Conservation (phyloP, 2,113 vertebrate genomes). For the Rattus norvegicus region GRCr8 NC_086030.1:35566001-35566500, state of each 20-base stretch:
- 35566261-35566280: background rate
- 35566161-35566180: background rate
- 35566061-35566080: background rate
- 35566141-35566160: background rate
- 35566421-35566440: background rate
- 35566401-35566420: background rate
- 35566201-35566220: background rate
- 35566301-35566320: background rate
- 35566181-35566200: rapidly evolving
- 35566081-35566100: background rate
- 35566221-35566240: no score
- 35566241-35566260: background rate
- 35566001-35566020: background rate
- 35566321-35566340: background rate
- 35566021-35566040: background rate
- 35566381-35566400: background rate
- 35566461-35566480: rapidly evolving
- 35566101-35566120: background rate
- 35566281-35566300: background rate
- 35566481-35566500: rapidly evolving
- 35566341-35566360: background rate
- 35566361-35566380: background rate
- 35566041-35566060: rapidly evolving
- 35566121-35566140: rapidly evolving
- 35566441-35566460: background rate